Conservation (phyloP, 2,888 invertebrate species). For the Agonum fuliginosum region DNA sequence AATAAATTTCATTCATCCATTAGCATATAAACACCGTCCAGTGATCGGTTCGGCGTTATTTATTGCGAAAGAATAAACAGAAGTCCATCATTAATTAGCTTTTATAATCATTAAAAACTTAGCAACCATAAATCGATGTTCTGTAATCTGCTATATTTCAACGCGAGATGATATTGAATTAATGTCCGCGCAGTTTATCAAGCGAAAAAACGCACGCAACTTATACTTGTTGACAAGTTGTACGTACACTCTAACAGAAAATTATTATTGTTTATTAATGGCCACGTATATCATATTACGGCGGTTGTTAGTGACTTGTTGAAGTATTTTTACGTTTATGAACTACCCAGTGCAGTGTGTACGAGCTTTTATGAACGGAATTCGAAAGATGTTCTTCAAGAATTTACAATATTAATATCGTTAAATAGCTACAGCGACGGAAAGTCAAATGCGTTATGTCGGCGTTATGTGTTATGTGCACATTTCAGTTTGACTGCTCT, state of each 20-base stretch:
- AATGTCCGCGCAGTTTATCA: slow-evolving; percentile 32
- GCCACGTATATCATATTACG: background rate
- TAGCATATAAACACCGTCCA: slow-evolving; percentile 27
- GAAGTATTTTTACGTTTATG: no score
- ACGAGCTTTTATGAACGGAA: no score
- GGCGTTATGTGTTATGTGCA: no score
- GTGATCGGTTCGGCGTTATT: slow-evolving; percentile 15
- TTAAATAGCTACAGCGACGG: no score
- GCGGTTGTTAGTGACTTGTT: no score
- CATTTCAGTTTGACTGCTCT: no score
- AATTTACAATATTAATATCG: no score
- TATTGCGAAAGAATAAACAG: slow-evolving; percentile 38
- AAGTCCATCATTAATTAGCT: slow-evolving; percentile 49
- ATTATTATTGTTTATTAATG: slow-evolving; percentile 41
- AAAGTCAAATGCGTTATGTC: no score
- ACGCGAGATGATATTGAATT: slow-evolving; percentile 27
- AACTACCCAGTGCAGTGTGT: no score
- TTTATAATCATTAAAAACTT: slow-evolving; percentile 40
- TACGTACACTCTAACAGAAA: slow-evolving; percentile 3
- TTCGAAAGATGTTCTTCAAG: no score
- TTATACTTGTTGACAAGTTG: slow-evolving; percentile 38
- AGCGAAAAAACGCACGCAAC: slow-evolving; percentile 17
- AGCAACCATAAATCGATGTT: slow-evolving; percentile 28
- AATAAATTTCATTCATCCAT: slow-evolving; percentile 13
- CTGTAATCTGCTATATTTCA: slow-evolving; percentile 32